A percentile compares a stretch with the other conserved stretches of the same genome.
These are phyloP conservation scores for Ceratina calcarata DNA, from an alignment of 1,140 invertebrate genomes.

Conservation along the genomic window DNA sequence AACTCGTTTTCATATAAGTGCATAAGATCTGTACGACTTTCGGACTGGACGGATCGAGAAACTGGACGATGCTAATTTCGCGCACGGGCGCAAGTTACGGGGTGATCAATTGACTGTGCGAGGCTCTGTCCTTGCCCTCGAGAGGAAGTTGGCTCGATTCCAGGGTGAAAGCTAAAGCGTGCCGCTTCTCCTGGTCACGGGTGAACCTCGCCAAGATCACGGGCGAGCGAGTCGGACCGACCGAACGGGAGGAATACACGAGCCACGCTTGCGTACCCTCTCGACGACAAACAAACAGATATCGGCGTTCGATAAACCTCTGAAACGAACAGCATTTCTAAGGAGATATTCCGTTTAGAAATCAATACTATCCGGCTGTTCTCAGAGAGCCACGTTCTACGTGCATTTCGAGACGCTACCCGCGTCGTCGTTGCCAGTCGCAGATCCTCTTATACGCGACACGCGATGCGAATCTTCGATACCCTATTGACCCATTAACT, in stretches of 20 bases:
- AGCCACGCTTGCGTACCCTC: not conserved
- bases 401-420: not conserved
- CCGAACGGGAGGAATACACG: constrained; percentile 6
- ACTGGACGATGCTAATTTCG: not conserved
- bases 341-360: not conserved
- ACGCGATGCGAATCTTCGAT: too few species aligned
- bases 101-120: constrained; percentile 34
- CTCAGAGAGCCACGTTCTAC: not conserved
- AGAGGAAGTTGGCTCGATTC: constrained; percentile 59
- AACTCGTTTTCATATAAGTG: too few species aligned
- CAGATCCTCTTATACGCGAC: too few species aligned
- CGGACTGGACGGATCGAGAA: too few species aligned
- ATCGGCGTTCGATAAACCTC: constrained; percentile 18
- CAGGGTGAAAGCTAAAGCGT: constrained; percentile 53
- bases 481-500: too few species aligned
- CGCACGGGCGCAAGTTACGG: not conserved
- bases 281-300: constrained; percentile 17
- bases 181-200: constrained; percentile 26
- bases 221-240: constrained; percentile 32
- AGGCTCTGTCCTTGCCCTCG: constrained; percentile 58
- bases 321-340: constrained; percentile 6
- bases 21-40: not conserved
- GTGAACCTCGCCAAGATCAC: constrained; percentile 53
- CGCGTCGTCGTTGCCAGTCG: too few species aligned
- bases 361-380: constrained; percentile 4